These are phyloP conservation scores for Serranus cabrilla DNA, from an alignment of 2,797 vertebrate genomes.

Conservation along the genomic window DNA sequence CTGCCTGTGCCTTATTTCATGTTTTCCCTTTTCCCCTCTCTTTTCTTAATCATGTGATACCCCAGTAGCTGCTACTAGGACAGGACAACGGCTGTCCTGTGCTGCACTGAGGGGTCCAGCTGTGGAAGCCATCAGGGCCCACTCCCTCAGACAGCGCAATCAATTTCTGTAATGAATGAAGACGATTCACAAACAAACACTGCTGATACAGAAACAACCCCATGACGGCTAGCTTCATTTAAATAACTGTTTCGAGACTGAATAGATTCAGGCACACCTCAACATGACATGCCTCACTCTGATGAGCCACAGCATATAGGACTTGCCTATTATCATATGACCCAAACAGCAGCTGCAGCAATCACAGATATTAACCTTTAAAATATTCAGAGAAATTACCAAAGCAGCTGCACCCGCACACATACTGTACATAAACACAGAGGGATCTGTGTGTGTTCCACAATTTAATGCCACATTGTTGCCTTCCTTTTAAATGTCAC, in stretches of 20 bases:
- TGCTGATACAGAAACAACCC: background rate
- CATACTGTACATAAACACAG: conserved; percentile 10
- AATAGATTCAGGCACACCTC: conserved; percentile 15
- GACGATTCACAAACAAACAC: conserved; percentile 22
- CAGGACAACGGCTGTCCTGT: conserved; percentile 5
- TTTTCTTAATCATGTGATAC: background rate
- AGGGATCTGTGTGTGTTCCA: conserved; percentile 34
- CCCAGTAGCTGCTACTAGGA: background rate
- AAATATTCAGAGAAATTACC: conserved; percentile 43
- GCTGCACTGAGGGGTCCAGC: conserved; percentile 14
- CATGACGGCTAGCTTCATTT: conserved; percentile 1
- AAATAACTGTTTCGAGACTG: conserved; percentile 6
- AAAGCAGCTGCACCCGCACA: conserved; percentile 26
- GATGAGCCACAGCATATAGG: conserved; percentile 3
- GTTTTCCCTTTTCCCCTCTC: background rate
- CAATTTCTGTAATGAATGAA: conserved; percentile 22
- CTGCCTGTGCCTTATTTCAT: conserved; percentile 14
- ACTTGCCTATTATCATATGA: conserved; percentile 20
- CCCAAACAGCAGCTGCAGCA: conserved; percentile 23
- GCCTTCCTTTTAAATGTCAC: conserved; percentile 59
- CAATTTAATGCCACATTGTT: conserved; percentile 49
- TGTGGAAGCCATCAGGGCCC: conserved; percentile 14
- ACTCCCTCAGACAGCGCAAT: conserved; percentile 3
- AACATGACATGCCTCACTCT: conserved; percentile 14
- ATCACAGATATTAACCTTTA: conserved; percentile 55